Conservation (phyloP, 2,888 invertebrate species). For the Brachylomia viminalis region DNA sequence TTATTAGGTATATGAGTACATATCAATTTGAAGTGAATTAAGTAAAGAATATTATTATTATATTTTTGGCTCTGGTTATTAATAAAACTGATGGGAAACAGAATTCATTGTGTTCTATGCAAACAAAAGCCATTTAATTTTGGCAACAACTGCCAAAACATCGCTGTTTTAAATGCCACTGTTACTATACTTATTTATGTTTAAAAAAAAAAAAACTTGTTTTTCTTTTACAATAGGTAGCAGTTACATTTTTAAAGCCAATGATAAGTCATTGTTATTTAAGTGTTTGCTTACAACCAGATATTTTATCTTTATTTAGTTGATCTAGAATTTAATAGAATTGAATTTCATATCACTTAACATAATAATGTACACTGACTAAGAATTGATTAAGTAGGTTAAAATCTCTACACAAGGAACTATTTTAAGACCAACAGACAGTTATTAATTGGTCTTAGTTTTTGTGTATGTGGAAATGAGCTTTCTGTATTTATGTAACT, state of each 20-base stretch:
- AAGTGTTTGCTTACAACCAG: neutral
- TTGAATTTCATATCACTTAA: neutral
- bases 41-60: no score
- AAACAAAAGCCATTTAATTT: slow-evolving; percentile 21
- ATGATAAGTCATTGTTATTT: neutral
- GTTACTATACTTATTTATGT: neutral
- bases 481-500: slow-evolving; percentile 4
- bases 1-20: neutral
- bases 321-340: slow-evolving; percentile 6
- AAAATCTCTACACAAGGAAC: neutral
- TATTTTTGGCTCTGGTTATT: neutral
- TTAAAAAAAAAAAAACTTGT: neutral
- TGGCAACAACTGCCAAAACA: slow-evolving; percentile 23
- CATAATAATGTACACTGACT: neutral
- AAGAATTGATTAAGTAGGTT: neutral
- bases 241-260: neutral
- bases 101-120: slow-evolving; percentile 15
- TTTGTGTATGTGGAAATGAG: slow-evolving; percentile 6
- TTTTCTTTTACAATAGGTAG: neutral
- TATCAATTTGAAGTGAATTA: neutral
- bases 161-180: neutral
- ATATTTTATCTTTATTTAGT: neutral
- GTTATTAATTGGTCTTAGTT: slow-evolving; percentile 18
- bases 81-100: neutral
- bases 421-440: slow-evolving; percentile 18